A percentile compares a stretch with the other conserved stretches of the same genome.
phyloP scores from a whole-genome alignment of 1,140 invertebrate species.

The Uloborus diversus region DNA sequence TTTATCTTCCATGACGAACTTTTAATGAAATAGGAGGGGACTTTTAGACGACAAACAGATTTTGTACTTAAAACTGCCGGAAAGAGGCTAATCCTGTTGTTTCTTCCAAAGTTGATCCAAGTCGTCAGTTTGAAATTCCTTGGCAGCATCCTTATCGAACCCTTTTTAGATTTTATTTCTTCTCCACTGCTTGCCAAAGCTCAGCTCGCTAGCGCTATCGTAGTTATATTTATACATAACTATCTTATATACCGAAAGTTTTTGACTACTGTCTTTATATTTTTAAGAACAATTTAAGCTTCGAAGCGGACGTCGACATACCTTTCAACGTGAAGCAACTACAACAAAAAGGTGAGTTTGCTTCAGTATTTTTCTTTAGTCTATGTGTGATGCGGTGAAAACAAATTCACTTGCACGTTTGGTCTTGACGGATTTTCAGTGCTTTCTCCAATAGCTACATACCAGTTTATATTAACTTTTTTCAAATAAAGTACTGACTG shows the following conservation, averaged over 20 bases:
- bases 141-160: slow-evolving; percentile 17
- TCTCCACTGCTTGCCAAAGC: slow-evolving; percentile 12
- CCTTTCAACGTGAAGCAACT: slow-evolving; percentile 52
- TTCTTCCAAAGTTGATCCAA: no score
- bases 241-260: slow-evolving; percentile 50
- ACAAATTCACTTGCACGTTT: neutral
- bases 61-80: neutral
- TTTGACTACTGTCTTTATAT: slow-evolving; percentile 49
- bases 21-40: slow-evolving; percentile 1
- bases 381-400: no score
- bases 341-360: slow-evolving; percentile 52
- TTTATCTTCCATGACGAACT: slow-evolving; percentile 18
- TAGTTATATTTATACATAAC: slow-evolving; percentile 51
- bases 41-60: neutral
- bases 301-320: slow-evolving; percentile 19
- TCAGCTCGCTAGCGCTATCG: slow-evolving; percentile 46
- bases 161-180: slow-evolving; percentile 3
- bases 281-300: slow-evolving; percentile 33
- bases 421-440: neutral
- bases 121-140: slow-evolving; percentile 5
- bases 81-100: no score
- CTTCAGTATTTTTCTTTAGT: no score
- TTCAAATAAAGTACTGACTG: neutral
- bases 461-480: neutral
- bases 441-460: neutral